Evolutionary conservation across 64 coral and sea anemone genomes (phyloP), one percentile per base, ranked within the genome.

Genomic region (Trachythela sp.): DNA sequence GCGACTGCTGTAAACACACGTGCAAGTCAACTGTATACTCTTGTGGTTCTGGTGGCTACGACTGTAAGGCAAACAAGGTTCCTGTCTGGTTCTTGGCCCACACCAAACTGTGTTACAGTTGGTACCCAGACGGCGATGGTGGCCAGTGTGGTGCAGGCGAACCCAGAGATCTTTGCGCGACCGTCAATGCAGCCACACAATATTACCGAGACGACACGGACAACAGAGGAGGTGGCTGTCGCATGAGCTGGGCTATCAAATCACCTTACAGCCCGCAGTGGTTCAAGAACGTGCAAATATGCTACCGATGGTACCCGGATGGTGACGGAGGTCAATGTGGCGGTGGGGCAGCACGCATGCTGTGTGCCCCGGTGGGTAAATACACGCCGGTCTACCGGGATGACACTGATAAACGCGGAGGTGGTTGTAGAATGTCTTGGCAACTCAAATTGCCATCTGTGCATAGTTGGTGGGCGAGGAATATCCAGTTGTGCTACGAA

Each of bases 271-370:
- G 75, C 34, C 9, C 32, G 20, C 13, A 0, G 30, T 80, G 75
- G 75, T 80, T 80, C 75, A 37, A 80, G 17, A 80, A 37, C 75
- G 75, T 80, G 75, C 7, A 80, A 80, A 38, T 80, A 35, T 80
- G 75, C 75, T 80, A 80, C 34, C 8, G 30, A 39, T 80, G 75
- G 75, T 80, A 80, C 20, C 75, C 75, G 6, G 75, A 80, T 39
- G 75, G 75, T 38, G 75, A 80, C 37, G 75, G 75, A 80, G 75
- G 75, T 80, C 75, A 80, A 37, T 80, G 75, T 80, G 75, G 75
- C 34, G 75, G 75, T 80, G 15, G 75, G 75, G 75, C 75, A 13
- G 75, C 75, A 36, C 75, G 75, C 75, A 11, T 80, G 75, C 30
- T 80, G 14, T 80, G 75, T 80, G 75, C 75, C 34, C 33, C 31